Evolutionary conservation across 2,113 vertebrate genomes (phyloP).

Genomic region (Anolis sagrei): DNA sequence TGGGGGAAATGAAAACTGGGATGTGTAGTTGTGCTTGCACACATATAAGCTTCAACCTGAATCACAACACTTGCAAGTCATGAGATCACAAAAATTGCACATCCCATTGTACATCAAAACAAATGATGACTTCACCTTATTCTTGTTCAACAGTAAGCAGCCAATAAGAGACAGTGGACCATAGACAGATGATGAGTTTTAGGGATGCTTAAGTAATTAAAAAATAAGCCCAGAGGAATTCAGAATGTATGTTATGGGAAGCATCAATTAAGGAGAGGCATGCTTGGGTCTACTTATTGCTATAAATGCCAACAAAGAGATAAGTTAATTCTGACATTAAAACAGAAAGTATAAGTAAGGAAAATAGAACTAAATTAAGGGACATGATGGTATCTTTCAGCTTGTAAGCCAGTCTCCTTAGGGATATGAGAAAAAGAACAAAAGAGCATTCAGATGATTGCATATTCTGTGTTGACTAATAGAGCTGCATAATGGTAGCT

Average conservation of each 20-base stretch:
- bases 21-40: too few species aligned
- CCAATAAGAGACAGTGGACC: not conserved
- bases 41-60: not conserved
- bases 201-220: constrained; percentile 6
- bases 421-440: constrained; percentile 14
- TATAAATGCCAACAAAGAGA: constrained; percentile 30
- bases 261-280: constrained; percentile 8
- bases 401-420: constrained; percentile 24
- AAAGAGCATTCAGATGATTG: not conserved
- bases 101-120: not conserved
- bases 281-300: constrained; percentile 20
- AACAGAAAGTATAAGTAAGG: constrained; percentile 37
- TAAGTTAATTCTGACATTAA: constrained; percentile 38
- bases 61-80: not conserved
- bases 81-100: not conserved
- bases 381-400: not conserved
- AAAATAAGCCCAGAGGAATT: constrained; percentile 15
- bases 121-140: not conserved
- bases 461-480: constrained; percentile 18
- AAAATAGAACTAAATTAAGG: constrained; percentile 17
- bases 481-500: not conserved
- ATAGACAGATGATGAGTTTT: not conserved
- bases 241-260: constrained; percentile 28
- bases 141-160: not conserved
- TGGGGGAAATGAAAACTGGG: not conserved